Conservation (phyloP, 2,888 invertebrate species). For the Dryobotodes eremita region DNA sequence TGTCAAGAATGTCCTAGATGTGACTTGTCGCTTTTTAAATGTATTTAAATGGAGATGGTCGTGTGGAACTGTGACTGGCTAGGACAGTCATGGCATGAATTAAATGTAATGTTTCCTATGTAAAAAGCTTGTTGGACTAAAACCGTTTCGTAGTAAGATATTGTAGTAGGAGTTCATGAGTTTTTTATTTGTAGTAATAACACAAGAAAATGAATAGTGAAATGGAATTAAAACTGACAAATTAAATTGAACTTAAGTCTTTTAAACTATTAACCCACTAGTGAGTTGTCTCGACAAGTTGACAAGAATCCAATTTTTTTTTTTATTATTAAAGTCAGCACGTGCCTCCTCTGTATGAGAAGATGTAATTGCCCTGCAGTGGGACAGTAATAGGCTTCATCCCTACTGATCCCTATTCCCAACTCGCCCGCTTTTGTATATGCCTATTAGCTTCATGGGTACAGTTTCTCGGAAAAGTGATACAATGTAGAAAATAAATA, state of each 20-base stretch:
- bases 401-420: too few species aligned
- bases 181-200: not conserved
- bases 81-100: not conserved
- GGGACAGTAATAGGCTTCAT: too few species aligned
- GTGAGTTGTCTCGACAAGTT: not conserved
- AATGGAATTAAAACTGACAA: not conserved
- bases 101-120: not conserved
- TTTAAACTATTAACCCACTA: not conserved
- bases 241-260: not conserved
- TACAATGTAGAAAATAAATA: too few species aligned
- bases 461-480: too few species aligned
- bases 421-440: too few species aligned
- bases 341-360: too few species aligned
- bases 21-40: slow-evolving; percentile 53
- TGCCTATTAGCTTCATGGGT: too few species aligned
- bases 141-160: not conserved
- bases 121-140: not conserved
- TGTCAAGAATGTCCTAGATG: slow-evolving; percentile 57
- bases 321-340: too few species aligned
- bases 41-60: slow-evolving; percentile 43
- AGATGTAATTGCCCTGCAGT: too few species aligned
- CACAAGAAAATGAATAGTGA: not conserved
- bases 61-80: not conserved
- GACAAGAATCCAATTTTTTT: not conserved
- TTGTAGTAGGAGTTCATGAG: not conserved